phyloP scores from a whole-genome alignment of 2,113 vertebrate genomes.

The Muntiacus muntjak region DNA sequence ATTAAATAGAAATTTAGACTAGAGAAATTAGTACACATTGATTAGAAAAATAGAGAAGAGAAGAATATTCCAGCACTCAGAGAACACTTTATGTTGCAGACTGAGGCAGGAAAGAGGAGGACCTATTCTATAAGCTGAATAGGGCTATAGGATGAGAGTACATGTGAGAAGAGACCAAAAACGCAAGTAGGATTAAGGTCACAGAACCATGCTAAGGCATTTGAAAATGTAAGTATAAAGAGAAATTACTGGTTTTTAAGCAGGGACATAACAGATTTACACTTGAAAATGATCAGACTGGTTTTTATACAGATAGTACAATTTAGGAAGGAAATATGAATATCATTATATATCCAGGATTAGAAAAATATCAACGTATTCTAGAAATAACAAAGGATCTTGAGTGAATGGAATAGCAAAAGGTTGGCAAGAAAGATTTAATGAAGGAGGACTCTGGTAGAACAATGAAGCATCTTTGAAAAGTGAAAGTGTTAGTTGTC shows the following conservation, averaged over 20 bases:
- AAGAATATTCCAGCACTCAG: neutral
- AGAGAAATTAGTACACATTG: neutral
- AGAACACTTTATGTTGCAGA: neutral
- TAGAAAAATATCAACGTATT: neutral
- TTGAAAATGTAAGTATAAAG: neutral
- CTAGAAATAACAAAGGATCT: neutral
- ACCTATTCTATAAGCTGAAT: neutral
- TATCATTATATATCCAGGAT: neutral
- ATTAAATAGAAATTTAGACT: neutral
- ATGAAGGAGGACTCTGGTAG: neutral
- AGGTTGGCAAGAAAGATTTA: rapidly evolving
- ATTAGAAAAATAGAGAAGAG: neutral
- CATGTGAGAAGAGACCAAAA: neutral
- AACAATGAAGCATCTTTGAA: neutral
- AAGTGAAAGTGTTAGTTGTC: neutral
- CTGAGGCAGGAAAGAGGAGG: neutral
- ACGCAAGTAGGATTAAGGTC: neutral
- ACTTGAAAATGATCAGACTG: neutral
- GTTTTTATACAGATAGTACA: neutral
- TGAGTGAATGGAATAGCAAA: neutral
- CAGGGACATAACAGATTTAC: neutral
- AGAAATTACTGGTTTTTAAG: neutral
- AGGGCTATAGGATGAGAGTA: neutral
- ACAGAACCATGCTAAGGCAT: neutral
- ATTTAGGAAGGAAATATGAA: neutral